A percentile compares a stretch with the other conserved stretches of the same genome.
Conservation (phyloP, 1,140 invertebrate species). For the Lepidostoma basale region DNA sequence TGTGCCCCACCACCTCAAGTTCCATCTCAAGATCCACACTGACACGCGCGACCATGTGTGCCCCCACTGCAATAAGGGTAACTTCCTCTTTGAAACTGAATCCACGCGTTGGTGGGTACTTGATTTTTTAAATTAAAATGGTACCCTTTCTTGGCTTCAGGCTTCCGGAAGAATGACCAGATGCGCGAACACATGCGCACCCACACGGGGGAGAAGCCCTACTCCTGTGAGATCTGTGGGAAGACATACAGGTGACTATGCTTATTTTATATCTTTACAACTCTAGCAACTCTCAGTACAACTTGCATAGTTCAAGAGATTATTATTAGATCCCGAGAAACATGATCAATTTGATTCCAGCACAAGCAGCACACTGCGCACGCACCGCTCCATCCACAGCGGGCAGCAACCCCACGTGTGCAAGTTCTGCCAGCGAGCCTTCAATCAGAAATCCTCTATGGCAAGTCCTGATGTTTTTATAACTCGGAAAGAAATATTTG, state of each 20-base stretch:
- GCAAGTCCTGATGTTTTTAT: neutral
- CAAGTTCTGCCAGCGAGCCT: slow-evolving; percentile 19
- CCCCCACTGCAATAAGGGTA: slow-evolving; percentile 30
- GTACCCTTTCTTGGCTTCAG: slow-evolving; percentile 17
- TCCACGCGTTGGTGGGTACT: no score
- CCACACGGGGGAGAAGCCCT: slow-evolving; percentile 35
- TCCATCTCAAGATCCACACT: slow-evolving; percentile 33
- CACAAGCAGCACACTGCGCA: slow-evolving; percentile 46
- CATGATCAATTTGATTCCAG: no score
- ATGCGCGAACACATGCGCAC: slow-evolving; percentile 26
- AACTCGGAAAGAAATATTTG: neutral
- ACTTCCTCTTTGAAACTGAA: no score
- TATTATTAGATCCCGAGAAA: no score
- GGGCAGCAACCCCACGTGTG: slow-evolving; percentile 63
- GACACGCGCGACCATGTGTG: slow-evolving; percentile 21
- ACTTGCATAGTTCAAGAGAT: no score
- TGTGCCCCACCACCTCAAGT: slow-evolving; percentile 23
- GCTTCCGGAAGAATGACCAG: slow-evolving; percentile 28
- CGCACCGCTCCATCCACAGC: slow-evolving; percentile 81
- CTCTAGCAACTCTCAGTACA: no score
- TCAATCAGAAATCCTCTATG: slow-evolving; percentile 35
- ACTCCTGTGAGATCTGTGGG: slow-evolving; percentile 34
- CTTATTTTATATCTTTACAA: neutral
- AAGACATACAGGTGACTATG: slow-evolving; percentile 19
- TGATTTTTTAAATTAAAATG: no score